phyloP scores from a whole-genome alignment of 2,797 vertebrate species.

The Platalea minor region DNA sequence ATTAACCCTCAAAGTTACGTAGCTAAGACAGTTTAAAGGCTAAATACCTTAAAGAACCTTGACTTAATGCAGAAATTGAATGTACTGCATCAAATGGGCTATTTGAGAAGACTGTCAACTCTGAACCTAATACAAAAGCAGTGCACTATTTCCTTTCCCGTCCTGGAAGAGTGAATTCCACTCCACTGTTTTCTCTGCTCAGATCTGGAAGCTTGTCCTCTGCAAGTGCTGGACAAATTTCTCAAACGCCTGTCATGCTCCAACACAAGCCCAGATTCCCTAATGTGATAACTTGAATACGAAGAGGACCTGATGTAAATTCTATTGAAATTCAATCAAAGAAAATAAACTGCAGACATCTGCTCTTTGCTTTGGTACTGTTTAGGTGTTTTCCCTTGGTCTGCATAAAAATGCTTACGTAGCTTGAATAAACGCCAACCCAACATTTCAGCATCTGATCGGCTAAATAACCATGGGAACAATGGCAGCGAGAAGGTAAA shows the following conservation, averaged over 20 bases:
- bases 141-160: not conserved
- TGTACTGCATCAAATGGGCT: not conserved
- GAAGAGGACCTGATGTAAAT: slow-evolving; percentile 64
- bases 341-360: slow-evolving; percentile 69
- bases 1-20: not conserved
- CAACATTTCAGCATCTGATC: slow-evolving; percentile 28
- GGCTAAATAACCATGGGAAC: slow-evolving; percentile 29
- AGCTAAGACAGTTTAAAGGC: not conserved
- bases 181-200: not conserved
- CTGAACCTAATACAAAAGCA: not conserved
- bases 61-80: not conserved
- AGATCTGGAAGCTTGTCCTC: not conserved
- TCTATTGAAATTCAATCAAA: slow-evolving; percentile 66
- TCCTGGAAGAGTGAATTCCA: not conserved
- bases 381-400: slow-evolving; percentile 51
- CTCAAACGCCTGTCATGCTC: slow-evolving; percentile 1
- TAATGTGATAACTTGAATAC: slow-evolving; percentile 58
- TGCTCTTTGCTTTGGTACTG: slow-evolving; percentile 46
- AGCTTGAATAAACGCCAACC: slow-evolving; percentile 41
- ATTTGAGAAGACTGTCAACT: not conserved
- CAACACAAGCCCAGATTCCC: slow-evolving; percentile 29
- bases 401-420: slow-evolving; percentile 41
- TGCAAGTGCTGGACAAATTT: not conserved
- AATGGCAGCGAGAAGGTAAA: slow-evolving; percentile 33
- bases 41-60: not conserved